Evolutionary conservation across 2,797 vertebrate species (phyloP).

Genomic region (Pangasius djambal): DNA sequence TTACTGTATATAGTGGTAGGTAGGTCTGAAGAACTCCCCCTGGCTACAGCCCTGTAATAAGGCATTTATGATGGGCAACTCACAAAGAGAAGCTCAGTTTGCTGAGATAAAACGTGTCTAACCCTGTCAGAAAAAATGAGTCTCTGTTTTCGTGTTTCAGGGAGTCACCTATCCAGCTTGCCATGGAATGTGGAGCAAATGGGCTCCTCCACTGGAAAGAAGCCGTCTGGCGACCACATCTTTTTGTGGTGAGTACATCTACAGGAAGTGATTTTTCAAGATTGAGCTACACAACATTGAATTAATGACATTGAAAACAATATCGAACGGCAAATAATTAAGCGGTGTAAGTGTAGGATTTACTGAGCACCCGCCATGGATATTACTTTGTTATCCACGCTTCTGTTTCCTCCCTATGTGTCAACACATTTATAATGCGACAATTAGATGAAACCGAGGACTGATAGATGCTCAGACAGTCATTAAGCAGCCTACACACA

Average conservation of each 20-base stretch:
- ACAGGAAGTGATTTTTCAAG: neutral
- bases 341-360: neutral
- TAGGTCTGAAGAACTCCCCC: neutral
- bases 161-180: constrained; percentile 98
- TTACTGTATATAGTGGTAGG: neutral
- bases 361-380: neutral
- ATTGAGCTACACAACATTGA: neutral
- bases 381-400: neutral
- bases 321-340: neutral
- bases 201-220: constrained; percentile 95
- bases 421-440: neutral
- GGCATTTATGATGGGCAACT: neutral
- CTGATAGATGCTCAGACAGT: neutral
- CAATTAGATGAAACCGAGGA: neutral
- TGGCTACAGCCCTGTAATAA: neutral
- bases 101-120: neutral
- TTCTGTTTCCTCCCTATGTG: neutral
- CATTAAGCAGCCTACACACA: constrained; percentile 3
- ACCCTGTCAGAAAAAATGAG: neutral
- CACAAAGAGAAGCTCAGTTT: neutral
- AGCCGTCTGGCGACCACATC: constrained; percentile 95
- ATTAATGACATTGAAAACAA: neutral
- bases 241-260: constrained; percentile 87
- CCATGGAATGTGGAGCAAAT: constrained; percentile 98
- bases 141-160: constrained; percentile 66